These are phyloP conservation scores for Micromussa lordhowensis DNA, from an alignment of 92 coral and sea anemone genomes.

Conservation along the genomic window DNA sequence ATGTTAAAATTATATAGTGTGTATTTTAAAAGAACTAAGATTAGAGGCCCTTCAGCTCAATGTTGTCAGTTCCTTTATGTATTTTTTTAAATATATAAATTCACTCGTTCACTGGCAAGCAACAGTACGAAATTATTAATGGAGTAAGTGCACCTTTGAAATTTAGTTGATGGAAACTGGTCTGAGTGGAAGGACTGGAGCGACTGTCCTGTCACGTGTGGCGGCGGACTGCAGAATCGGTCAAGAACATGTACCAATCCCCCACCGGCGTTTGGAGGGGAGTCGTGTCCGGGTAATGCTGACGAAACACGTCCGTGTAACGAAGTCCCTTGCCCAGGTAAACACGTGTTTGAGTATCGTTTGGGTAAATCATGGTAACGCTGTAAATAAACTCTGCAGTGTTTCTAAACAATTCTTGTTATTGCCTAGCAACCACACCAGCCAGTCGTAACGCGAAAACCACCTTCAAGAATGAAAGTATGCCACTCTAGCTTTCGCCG, in stretches of 20 bases:
- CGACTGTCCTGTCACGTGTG: slow-evolving; percentile 48
- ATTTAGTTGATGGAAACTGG: slow-evolving; percentile 51
- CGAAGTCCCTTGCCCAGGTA: slow-evolving; percentile 2
- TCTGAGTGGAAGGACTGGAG: slow-evolving; percentile 45
- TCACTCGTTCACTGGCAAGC: neutral
- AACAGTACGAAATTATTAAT: neutral
- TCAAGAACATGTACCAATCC: slow-evolving; percentile 51
- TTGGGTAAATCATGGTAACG: neutral
- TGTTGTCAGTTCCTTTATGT: neutral
- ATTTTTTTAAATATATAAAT: too few species aligned
- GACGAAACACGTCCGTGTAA: slow-evolving; percentile 16
- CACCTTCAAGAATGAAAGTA: neutral
- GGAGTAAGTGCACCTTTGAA: neutral
- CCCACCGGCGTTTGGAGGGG: slow-evolving; percentile 16
- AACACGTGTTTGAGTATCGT: neutral
- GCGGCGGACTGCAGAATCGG: slow-evolving; percentile 48
- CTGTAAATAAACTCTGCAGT: neutral
- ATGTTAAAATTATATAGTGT: too few species aligned
- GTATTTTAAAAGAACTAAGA: neutral
- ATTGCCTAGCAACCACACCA: neutral
- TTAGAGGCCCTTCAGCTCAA: neutral
- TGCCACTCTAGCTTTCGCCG: too few species aligned
- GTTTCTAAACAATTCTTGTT: neutral
- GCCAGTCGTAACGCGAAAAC: neutral
- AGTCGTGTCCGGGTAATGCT: slow-evolving; percentile 14